Evolutionary conservation across 2,888 invertebrate species (phyloP).

Genomic region (Ferrisia virgata): DNA sequence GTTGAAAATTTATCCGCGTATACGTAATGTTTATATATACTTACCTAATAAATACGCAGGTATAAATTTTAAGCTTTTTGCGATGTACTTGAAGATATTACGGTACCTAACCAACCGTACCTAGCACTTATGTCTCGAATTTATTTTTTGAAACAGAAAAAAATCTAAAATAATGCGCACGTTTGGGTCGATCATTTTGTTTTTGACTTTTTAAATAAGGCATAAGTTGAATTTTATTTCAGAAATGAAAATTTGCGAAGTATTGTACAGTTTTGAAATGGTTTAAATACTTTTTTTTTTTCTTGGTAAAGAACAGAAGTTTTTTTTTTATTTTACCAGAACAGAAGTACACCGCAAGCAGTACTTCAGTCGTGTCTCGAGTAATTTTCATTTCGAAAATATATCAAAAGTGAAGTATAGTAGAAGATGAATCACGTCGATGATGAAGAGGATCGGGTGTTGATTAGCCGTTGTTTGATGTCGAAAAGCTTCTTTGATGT

Average conservation of each 20-base stretch:
- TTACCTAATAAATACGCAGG: neutral
- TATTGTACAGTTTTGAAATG: too few species aligned
- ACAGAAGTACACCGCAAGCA: neutral
- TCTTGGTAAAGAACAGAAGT: neutral
- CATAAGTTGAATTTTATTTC: too few species aligned
- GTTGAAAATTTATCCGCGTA: too few species aligned
- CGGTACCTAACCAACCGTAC: too few species aligned
- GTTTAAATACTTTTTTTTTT: neutral
- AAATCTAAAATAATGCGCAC: too few species aligned
- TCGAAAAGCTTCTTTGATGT: conserved; percentile 1
- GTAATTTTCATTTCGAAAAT: neutral
- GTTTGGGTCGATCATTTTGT: too few species aligned
- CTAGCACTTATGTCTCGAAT: too few species aligned
- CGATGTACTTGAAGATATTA: too few species aligned
- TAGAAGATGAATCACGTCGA: neutral
- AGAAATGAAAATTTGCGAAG: too few species aligned
- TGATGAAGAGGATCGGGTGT: neutral
- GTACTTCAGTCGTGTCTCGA: neutral
- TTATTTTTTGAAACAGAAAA: too few species aligned
- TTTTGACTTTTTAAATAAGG: too few species aligned
- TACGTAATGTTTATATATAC: neutral
- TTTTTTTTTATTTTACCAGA: neutral
- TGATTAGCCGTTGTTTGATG: neutral
- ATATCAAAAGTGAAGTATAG: neutral
- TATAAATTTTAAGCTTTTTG: neutral